Base-by-base conservation (phyloP, 2,113 vertebrate species). In the Rissa tridactyla region DNA sequence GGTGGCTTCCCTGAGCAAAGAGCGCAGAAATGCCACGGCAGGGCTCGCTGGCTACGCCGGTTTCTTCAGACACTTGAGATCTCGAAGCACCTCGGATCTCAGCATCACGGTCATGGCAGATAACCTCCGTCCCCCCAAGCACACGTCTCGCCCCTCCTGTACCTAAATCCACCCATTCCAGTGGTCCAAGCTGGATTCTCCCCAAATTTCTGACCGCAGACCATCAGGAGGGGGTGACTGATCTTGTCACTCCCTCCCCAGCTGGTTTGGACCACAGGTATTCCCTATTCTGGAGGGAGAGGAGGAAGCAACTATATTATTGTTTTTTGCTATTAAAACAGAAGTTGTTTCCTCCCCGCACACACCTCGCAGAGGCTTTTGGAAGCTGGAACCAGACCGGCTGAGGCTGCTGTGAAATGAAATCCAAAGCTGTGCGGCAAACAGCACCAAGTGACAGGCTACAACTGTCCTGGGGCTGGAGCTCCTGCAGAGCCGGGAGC, bases 171-270 rank as follows among this genome's bases (percentile, higher is more conserved):
- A 2, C 49, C 60, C 27, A 2, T 21, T 25, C 38, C 49, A 21
- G 32, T 1, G 3, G 9, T 5, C 87, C 52, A 8, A 44, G 26
- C 32, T 18, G 46, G 44, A 9, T 3, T 75, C 29, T 40, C n/a
- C 38, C 19, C 16, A 3, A 4, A n/a, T n/a, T 54, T 44, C 88
- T 32, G 29, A 16, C 49, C 5, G 32, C 15, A 38, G 32, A 27
- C 0, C 3, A 34, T 12, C 1, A 5, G 38, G 69, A 34, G 5
- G 34, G 49, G 19, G 34, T 18, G 26, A 32, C 1, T 0, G 21
- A 14, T 23, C 21, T 36, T 1, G 2, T 13, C 22, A 1, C 23
- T 23, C 36, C 80, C 30, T 49, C 36, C 64, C 58, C 60, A 32
- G 20, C 51, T 40, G 21, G 34, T 6, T 27, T 0, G 2, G 30